Percentiles rank a stretch among this genome's conserved stretches.
phyloP scores from a whole-genome alignment of 2,797 vertebrate genomes.

The Luscinia luscinia region DNA sequence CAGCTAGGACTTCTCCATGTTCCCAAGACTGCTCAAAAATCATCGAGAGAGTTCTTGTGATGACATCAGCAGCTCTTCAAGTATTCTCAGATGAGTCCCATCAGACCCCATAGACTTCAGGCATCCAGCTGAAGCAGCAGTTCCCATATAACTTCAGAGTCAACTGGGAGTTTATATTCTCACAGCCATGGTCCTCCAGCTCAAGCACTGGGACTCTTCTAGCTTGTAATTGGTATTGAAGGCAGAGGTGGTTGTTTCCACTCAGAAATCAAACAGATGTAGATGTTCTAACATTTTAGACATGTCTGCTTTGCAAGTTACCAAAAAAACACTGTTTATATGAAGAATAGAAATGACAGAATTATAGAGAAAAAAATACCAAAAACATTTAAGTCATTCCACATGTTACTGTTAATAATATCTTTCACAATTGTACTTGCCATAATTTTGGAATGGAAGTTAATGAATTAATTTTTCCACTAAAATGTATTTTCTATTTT shows the following conservation, averaged over 20 bases:
- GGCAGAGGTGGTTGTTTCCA: neutral
- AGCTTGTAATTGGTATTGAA: neutral
- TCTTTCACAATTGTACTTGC: neutral
- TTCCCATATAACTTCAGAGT: neutral
- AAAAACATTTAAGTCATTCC: neutral
- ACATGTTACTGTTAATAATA: neutral
- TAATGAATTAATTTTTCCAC: constrained; percentile 1
- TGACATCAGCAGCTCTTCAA: neutral
- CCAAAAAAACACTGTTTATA: neutral
- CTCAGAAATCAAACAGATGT: neutral
- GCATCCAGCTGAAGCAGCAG: neutral
- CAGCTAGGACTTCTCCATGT: neutral
- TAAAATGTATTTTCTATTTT: neutral
- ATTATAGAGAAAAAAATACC: neutral
- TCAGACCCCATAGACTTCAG: neutral
- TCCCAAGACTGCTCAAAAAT: neutral
- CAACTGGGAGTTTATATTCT: neutral
- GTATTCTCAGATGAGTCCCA: neutral
- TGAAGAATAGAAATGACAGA: neutral
- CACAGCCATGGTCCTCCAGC: neutral
- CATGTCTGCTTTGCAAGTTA: neutral
- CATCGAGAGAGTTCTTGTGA: accelerated
- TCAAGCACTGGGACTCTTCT: neutral
- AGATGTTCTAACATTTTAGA: neutral
- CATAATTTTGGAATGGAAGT: neutral